phyloP scores from a whole-genome alignment of 2,113 vertebrate species.

The Collichthys lucidus region DNA sequence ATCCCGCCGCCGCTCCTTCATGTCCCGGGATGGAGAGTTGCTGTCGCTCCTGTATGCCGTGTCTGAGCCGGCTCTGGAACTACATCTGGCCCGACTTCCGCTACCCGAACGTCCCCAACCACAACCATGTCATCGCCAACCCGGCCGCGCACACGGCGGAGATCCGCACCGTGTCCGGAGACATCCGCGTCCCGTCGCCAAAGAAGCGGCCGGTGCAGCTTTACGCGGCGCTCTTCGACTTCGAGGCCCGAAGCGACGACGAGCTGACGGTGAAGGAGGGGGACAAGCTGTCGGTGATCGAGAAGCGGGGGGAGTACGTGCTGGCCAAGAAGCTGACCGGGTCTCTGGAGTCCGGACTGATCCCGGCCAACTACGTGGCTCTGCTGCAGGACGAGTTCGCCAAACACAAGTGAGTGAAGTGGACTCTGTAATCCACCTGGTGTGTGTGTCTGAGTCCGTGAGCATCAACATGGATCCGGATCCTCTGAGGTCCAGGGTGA shows the following conservation, averaged over 20 bases:
- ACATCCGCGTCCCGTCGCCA: slow-evolving; percentile 80
- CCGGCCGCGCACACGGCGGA: slow-evolving; percentile 61
- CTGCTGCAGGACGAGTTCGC: slow-evolving; percentile 86
- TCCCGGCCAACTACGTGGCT: slow-evolving; percentile 90
- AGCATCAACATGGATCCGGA: no score
- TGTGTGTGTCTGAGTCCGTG: background rate
- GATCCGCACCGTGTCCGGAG: slow-evolving; percentile 82
- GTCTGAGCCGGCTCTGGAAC: slow-evolving; percentile 88
- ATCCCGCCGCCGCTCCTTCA: slow-evolving; percentile 27
- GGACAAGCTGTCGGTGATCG: slow-evolving; percentile 89
- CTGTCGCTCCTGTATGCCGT: slow-evolving; percentile 87
- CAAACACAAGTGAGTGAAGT: slow-evolving; percentile 88
- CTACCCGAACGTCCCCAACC: slow-evolving; percentile 64
- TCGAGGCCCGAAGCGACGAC: slow-evolving; percentile 86
- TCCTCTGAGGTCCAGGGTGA: background rate
- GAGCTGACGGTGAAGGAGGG: slow-evolving; percentile 90
- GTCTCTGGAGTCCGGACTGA: slow-evolving; percentile 85
- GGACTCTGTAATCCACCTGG: background rate
- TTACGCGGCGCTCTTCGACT: slow-evolving; percentile 88
- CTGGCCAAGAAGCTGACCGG: slow-evolving; percentile 89
- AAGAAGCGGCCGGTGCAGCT: slow-evolving; percentile 82
- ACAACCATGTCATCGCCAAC: slow-evolving; percentile 73
- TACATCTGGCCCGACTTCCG: slow-evolving; percentile 87
- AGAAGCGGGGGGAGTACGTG: slow-evolving; percentile 89
- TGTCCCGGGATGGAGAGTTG: slow-evolving; percentile 89